Conservation (phyloP, 2,888 invertebrate species). For the Acanthosepion pharaonis region DNA sequence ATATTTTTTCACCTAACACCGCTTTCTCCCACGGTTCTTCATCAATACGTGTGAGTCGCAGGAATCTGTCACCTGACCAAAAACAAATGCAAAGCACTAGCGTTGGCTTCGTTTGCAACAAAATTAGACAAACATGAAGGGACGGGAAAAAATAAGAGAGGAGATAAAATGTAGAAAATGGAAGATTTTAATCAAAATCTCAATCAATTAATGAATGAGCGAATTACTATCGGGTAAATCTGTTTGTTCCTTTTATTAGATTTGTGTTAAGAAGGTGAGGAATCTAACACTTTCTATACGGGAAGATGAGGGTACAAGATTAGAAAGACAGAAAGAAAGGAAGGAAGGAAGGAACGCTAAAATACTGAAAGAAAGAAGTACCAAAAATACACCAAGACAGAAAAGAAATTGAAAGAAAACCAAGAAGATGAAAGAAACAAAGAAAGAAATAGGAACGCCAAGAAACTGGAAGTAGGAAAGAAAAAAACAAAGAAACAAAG, state of each 20-base stretch:
- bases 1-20: not conserved
- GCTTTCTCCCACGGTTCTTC: not conserved
- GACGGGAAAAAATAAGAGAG: not conserved
- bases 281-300: not conserved
- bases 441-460: too few species aligned
- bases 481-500: too few species aligned
- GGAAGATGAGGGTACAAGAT: not conserved
- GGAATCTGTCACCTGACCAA: not conserved
- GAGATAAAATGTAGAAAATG: not conserved
- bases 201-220: not conserved
- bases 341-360: not conserved
- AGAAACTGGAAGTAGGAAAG: too few species aligned
- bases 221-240: not conserved
- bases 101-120: not conserved
- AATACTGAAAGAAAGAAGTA: too few species aligned
- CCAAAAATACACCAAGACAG: too few species aligned
- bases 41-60: not conserved
- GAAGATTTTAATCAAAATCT: not conserved
- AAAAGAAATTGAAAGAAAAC: too few species aligned
- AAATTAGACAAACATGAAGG: not conserved
- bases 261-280: not conserved
- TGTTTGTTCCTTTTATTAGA: slow-evolving; percentile 3
- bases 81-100: not conserved
- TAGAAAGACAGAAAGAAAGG: not conserved
- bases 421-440: too few species aligned